These are phyloP conservation scores for Hoplodrina blanda DNA, from an alignment of 2,888 invertebrate genomes.

Conservation along the genomic window DNA sequence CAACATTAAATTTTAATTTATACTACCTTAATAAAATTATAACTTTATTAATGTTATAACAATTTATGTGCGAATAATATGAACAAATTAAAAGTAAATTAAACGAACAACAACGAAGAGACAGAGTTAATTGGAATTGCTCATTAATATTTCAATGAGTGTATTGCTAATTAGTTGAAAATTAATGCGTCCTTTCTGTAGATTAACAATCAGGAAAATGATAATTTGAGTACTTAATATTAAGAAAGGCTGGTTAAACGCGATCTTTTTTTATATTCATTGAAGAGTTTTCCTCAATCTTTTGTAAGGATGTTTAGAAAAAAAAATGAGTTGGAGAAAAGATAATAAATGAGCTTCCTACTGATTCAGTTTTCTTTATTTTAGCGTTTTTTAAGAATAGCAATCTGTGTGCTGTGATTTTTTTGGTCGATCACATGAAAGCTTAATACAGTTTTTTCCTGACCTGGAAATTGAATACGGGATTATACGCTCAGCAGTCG, in stretches of 20 bases:
- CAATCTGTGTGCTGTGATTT: too few relatives aligned
- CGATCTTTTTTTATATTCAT: too few relatives aligned
- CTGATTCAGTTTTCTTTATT: too few relatives aligned
- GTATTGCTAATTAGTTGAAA: constrained; percentile 42
- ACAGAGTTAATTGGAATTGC: constrained; percentile 35
- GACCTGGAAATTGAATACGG: too few relatives aligned
- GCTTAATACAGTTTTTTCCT: too few relatives aligned
- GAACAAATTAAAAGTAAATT: constrained; percentile 54
- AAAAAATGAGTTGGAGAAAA: too few relatives aligned
- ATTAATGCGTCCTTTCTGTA: constrained; percentile 16
- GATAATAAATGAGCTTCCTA: too few relatives aligned
- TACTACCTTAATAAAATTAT: constrained; percentile 24
- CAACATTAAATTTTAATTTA: constrained; percentile 13
- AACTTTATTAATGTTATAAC: constrained; percentile 22
- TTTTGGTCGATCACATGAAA: too few relatives aligned
- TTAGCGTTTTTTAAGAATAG: too few relatives aligned
- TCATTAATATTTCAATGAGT: constrained; percentile 48
- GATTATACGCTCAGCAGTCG: too few relatives aligned
- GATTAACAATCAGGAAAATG: constrained; percentile 15
- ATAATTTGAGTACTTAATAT: constrained; percentile 2
- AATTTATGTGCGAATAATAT: constrained; percentile 46
- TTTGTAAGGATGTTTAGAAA: neutral
- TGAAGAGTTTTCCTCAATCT: neutral
- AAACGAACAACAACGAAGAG: constrained; percentile 35
- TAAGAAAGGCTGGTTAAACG: neutral